These are phyloP conservation scores for Napeogenes inachia DNA, from an alignment of 2,888 invertebrate genomes.

Conservation along the genomic window DNA sequence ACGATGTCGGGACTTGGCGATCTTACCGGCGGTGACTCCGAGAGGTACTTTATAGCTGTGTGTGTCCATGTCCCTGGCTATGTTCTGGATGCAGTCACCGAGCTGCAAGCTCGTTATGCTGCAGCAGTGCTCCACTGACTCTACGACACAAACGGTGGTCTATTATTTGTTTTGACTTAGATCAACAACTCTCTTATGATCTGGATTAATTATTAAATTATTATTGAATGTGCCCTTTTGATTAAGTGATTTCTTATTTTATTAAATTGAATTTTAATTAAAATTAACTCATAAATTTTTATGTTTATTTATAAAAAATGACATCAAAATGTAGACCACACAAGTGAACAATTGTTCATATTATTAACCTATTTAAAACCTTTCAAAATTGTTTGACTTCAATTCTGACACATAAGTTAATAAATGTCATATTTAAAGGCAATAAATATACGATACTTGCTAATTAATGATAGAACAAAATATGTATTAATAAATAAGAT, in stretches of 20 bases:
- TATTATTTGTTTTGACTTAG: too few species aligned
- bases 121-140: conserved; percentile 98
- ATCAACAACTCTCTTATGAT: background rate
- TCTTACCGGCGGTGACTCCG: conserved; percentile 91
- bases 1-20: background rate
- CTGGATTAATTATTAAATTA: too few species aligned
- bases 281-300: too few species aligned
- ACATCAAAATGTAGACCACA: too few species aligned
- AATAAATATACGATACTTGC: too few species aligned
- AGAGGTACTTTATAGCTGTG: conserved; percentile 93
- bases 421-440: too few species aligned
- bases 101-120: conserved; percentile 94
- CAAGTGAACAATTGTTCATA: too few species aligned
- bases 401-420: background rate
- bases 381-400: background rate
- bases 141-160: conserved; percentile 61
- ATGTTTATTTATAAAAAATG: too few species aligned
- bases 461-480: too few species aligned
- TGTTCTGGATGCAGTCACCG: conserved; percentile 92
- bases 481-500: too few species aligned
- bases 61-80: conserved; percentile 98
- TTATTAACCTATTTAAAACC: background rate
- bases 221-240: background rate
- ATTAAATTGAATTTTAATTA: too few species aligned
- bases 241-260: background rate